Evolutionary conservation across 2,888 invertebrate genomes (phyloP), one percentile per base, ranked within the genome.

Genomic region (Hybos culiciformis): DNA sequence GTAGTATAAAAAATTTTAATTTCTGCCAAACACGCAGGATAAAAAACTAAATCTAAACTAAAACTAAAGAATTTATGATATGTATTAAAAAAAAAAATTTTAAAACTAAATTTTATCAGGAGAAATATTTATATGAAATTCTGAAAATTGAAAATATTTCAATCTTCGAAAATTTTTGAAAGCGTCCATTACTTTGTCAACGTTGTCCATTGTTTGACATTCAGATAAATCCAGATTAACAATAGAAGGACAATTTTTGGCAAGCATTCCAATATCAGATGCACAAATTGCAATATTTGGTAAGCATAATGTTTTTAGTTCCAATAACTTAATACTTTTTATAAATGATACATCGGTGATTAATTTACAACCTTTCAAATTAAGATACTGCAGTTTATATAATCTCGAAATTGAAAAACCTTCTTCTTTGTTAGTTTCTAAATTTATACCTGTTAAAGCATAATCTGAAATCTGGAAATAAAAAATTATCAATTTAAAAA

Each of bases 271-370:
- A 14, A 36, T 36, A 21, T 36, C 36, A 7, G 36, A 36, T n/a
- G 36, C 36, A 36, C 36, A 36, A n/a, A 36, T 36, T 6, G 36
- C 36, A n/a, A 36, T 36, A 36, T 36, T 36, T 36, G 36, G 36
- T 14, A 36, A 21, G 9, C 36, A 36, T 7, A 36, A 14, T 14
- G 19, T 19, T 21, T 36, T 36, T 36, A 36, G n/a, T 21, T 36
- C 36, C n/a, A 20, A 12, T 14, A 36, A n/a, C 7, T 19, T 9
- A 12, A 19, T 36, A 20, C 21, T 36, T 36, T 36, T 36, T 20
- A 36, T 3, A 36, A 36, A 36, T 14, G 36, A 36, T n/a, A 36
- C 21, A 36, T 36, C 36, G 8, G 36, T 36, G 8, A 36, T 36
- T 21, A 19, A 14, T 36, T 36, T 36, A 36, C 36, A 36, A 9